Percentiles rank a stretch among this genome's conserved stretches.
Evolutionary conservation across 2,888 invertebrate genomes (phyloP).

Genomic region (Nycteola revayana): DNA sequence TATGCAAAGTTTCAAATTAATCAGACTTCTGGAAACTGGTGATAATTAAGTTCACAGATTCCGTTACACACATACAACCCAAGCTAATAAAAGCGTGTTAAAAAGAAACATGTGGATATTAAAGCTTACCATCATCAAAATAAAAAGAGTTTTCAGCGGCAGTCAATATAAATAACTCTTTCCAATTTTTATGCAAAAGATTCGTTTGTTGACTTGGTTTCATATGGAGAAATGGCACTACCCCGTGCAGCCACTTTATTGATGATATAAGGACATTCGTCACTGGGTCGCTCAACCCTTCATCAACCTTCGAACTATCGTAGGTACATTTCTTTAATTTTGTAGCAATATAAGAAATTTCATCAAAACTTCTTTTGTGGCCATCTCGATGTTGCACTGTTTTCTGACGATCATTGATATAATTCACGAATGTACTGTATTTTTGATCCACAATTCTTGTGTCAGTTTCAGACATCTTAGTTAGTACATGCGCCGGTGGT

Average conservation of each 20-base stretch:
- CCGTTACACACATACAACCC: no score
- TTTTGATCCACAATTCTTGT: conserved; percentile 15
- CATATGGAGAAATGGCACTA: conserved; percentile 88
- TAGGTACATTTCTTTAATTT: conserved; percentile 28
- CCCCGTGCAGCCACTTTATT: conserved; percentile 90
- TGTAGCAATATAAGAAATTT: conserved; percentile 22
- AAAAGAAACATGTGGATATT: no score
- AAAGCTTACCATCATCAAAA: conserved; percentile 85
- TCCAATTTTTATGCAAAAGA: conserved; percentile 90
- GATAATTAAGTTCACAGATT: no score
- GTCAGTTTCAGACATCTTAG: conserved; percentile 35
- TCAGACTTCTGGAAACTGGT: no score
- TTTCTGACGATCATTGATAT: conserved; percentile 35
- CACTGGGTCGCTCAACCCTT: conserved; percentile 83
- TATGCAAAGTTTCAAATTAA: no score
- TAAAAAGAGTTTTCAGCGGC: conserved; percentile 91
- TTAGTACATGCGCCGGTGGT: conserved; percentile 53
- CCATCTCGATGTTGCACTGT: conserved; percentile 31
- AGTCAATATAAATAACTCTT: conserved; percentile 90
- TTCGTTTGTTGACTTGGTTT: conserved; percentile 85
- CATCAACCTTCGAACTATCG: conserved; percentile 70
- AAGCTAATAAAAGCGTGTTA: no score
- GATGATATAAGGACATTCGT: conserved; percentile 89
- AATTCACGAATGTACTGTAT: conserved; percentile 23
- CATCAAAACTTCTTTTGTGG: conserved; percentile 24